phyloP scores from a whole-genome alignment of 2,888 invertebrate species.

The Meliscaeva auricollis region DNA sequence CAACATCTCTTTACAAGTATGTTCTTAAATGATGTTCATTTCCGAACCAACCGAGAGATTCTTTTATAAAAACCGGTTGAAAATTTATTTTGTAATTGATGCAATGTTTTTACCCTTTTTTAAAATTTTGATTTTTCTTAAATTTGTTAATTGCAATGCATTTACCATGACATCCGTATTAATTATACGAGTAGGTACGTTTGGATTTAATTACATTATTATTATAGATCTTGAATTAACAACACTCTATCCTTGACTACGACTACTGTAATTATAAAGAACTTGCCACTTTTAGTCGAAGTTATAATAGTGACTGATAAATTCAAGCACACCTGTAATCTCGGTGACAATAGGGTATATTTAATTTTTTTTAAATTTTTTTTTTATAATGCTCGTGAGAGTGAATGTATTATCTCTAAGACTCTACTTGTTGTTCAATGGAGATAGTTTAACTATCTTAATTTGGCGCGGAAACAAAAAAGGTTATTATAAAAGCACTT shows the following conservation, averaged over 20 bases:
- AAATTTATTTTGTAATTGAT: too few relatives aligned
- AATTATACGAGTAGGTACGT: too few relatives aligned
- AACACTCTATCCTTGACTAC: not conserved
- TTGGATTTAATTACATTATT: too few relatives aligned
- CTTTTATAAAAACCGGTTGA: too few relatives aligned
- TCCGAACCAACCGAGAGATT: too few relatives aligned
- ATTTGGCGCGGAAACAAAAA: not conserved
- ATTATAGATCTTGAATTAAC: not conserved
- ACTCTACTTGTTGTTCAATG: slow-evolving; percentile 27
- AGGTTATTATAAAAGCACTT: slow-evolving; percentile 1
- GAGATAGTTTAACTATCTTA: slow-evolving; percentile 10
- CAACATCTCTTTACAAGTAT: too few relatives aligned
- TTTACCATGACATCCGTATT: too few relatives aligned
- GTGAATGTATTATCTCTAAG: slow-evolving; percentile 44
- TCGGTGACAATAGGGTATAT: slow-evolving; percentile 28
- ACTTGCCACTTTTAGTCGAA: slow-evolving; percentile 10
- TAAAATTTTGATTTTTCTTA: too few relatives aligned
- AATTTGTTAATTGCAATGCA: too few relatives aligned
- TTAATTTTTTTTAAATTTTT: slow-evolving; percentile 6
- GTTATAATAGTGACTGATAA: not conserved
- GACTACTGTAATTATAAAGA: not conserved
- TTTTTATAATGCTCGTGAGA: slow-evolving; percentile 4
- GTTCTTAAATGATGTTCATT: too few relatives aligned
- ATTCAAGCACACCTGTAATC: slow-evolving; percentile 29
- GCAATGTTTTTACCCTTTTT: too few relatives aligned